phyloP scores from a whole-genome alignment of 1,140 invertebrate species.

The Lucilia sericata region DNA sequence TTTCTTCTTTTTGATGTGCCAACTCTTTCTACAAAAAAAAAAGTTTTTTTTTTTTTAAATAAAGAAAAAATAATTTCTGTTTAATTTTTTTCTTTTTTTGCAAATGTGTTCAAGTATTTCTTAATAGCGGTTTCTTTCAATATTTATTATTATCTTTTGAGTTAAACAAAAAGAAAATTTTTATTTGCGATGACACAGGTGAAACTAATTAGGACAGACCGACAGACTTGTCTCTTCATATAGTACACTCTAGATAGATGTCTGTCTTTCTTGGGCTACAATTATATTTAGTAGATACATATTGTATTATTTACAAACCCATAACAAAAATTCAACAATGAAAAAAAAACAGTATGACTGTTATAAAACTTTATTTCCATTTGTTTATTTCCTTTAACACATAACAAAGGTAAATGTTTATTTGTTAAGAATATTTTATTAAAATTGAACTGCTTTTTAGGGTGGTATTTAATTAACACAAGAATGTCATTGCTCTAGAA shows the following conservation, averaged over 20 bases:
- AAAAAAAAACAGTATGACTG: not conserved
- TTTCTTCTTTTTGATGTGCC: not conserved
- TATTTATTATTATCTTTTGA: not conserved
- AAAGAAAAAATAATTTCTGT: too few species aligned
- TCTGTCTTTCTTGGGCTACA: too few species aligned
- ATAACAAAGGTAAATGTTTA: not conserved
- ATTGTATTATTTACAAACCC: not conserved
- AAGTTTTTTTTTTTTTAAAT: too few species aligned
- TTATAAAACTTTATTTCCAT: not conserved
- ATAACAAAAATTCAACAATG: not conserved
- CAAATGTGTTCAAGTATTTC: not conserved
- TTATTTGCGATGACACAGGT: constrained; percentile 47
- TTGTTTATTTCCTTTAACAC: not conserved
- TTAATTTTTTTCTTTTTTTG: not conserved
- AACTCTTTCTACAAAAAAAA: not conserved
- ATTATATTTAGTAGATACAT: too few species aligned
- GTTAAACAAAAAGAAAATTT: constrained; percentile 13
- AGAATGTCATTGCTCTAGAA: not conserved
- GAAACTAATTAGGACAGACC: constrained; percentile 46
- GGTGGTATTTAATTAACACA: not conserved
- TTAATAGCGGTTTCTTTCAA: not conserved
- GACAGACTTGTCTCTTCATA: too few species aligned
- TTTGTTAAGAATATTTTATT: not conserved
- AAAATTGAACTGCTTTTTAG: not conserved
- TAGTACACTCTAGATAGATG: too few species aligned